Evolutionary conservation across 2,888 invertebrate genomes (phyloP), one percentile per base, ranked within the genome.

Genomic region (Parnassius orleans): DNA sequence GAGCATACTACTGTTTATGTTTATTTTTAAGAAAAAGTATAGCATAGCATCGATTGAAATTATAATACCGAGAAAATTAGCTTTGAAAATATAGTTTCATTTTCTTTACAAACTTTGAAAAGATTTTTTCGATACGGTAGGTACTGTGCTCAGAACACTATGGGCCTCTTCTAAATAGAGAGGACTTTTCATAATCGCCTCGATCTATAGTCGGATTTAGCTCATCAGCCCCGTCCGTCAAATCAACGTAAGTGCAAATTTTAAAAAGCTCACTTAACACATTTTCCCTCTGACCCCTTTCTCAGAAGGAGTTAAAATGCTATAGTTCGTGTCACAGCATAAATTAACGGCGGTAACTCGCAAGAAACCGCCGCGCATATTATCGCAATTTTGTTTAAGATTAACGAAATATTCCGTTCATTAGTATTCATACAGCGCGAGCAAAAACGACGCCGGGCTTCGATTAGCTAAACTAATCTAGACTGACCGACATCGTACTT

Each of bases 221-320:
- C 33, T 33, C 33, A 33, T 33, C 33, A 7, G 10, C 5, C 11
- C 24, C 14, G 15, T 11, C 24, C 14, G 15, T 11, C 24, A 43
- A 19, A 10, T 41, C 24, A 42, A 11, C 41, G 42, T 10, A 33
- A 47, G 24, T 43, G 33, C 12, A 33, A 14, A 46, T 33, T 33
- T 33, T 33, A 7, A n/a, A 33, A 9, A 10, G 15, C 46, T 57
- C 59, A 73, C 70, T 82, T 88, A 80, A 48, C 10, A 54, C 66
- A 53, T 76, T 67, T 64, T 3, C 56, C 58, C 1, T 3, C 2
- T 11, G 2, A 15, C 60, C 61, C 66, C 68, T 78, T 77, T 81
- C 87, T 87, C 75, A 79, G 87, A 90, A 90, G 90, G 90, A 91
- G 90, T 90, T 90, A 90, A 90, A 91, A 90, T 84, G 86, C 87